These are phyloP conservation scores for Oxycera nigricornis DNA, from an alignment of 2,888 invertebrate species.

Conservation along the genomic window DNA sequence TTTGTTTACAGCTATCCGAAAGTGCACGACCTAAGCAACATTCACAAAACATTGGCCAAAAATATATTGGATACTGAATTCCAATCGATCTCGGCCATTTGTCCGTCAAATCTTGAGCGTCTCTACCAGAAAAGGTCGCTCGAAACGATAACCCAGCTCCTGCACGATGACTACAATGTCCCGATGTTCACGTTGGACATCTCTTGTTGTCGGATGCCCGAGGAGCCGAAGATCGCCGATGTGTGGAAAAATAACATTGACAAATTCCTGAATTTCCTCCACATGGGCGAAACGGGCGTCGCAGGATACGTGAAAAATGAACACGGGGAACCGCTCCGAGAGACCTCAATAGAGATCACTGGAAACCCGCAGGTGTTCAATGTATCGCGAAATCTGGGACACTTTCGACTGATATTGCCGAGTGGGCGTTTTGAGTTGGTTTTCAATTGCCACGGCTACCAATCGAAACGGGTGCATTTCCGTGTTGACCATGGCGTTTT, in stretches of 20 bases:
- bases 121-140: constrained; percentile 55
- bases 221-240: constrained; percentile 68
- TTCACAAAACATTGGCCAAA: constrained; percentile 56
- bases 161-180: constrained; percentile 70
- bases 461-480: constrained; percentile 62
- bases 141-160: constrained; percentile 66
- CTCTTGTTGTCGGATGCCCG: constrained; percentile 85
- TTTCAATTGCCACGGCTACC: constrained; percentile 69
- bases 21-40: constrained; percentile 48
- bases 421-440: constrained; percentile 71
- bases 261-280: constrained; percentile 70
- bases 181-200: constrained; percentile 76
- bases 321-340: constrained; percentile 69
- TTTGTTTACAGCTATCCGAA: constrained; percentile 53
- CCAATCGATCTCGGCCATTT: constrained; percentile 54
- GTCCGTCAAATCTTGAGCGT: constrained; percentile 52
- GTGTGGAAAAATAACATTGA: constrained; percentile 75
- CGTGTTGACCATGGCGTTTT: constrained; percentile 50
- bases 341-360: constrained; percentile 74
- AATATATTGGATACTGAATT: constrained; percentile 56
- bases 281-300: constrained; percentile 72
- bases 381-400: constrained; percentile 73
- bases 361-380: constrained; percentile 67
- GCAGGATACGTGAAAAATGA: constrained; percentile 74
- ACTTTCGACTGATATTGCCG: constrained; percentile 75